Percentiles rank a stretch among this genome's conserved stretches.
phyloP scores from a whole-genome alignment of 2,888 invertebrate genomes.

The Drosophila sordidapex region DNA sequence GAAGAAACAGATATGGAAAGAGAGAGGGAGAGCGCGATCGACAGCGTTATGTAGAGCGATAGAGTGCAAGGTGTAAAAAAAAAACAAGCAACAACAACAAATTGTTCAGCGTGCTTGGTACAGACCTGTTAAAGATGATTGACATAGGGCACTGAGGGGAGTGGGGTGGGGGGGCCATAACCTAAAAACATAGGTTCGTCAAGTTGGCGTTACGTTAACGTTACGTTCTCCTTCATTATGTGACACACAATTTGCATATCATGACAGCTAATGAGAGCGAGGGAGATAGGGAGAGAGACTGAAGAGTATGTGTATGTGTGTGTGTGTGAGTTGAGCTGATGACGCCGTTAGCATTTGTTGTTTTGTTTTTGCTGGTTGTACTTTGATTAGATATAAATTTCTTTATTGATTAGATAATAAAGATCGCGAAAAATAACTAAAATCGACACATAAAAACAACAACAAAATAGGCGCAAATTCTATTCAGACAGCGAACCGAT shows the following conservation, averaged over 20 bases:
- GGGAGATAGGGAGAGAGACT: background rate
- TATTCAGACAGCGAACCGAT: slow-evolving; percentile 18
- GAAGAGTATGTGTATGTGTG: background rate
- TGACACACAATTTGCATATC: slow-evolving; percentile 61
- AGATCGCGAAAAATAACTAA: slow-evolving; percentile 18
- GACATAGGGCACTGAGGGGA: background rate
- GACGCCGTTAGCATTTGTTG: slow-evolving; percentile 33
- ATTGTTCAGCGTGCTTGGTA: slow-evolving; percentile 22
- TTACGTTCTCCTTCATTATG: slow-evolving; percentile 64
- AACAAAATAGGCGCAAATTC: slow-evolving; percentile 7
- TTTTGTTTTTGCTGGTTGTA: slow-evolving; percentile 45
- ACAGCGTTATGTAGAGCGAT: slow-evolving; percentile 15
- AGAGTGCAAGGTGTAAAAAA: slow-evolving; percentile 53
- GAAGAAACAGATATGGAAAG: background rate
- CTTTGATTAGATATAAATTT: slow-evolving; percentile 81
- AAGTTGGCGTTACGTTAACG: slow-evolving; percentile 42
- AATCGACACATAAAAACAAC: background rate
- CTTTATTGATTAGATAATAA: slow-evolving; percentile 82
- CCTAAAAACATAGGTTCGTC: slow-evolving; percentile 20
- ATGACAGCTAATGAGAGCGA: slow-evolving; percentile 7
- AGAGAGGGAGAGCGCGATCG: slow-evolving; percentile 4
- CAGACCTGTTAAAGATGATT: slow-evolving; percentile 10
- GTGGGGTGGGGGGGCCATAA: background rate
- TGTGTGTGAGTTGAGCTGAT: slow-evolving; percentile 22
- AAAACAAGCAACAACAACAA: slow-evolving; percentile 26